Percentiles rank a stretch among this genome's conserved stretches.
These are phyloP conservation scores for Sphaerophoria taeniata DNA, from an alignment of 2,888 invertebrate species.

Conservation along the genomic window DNA sequence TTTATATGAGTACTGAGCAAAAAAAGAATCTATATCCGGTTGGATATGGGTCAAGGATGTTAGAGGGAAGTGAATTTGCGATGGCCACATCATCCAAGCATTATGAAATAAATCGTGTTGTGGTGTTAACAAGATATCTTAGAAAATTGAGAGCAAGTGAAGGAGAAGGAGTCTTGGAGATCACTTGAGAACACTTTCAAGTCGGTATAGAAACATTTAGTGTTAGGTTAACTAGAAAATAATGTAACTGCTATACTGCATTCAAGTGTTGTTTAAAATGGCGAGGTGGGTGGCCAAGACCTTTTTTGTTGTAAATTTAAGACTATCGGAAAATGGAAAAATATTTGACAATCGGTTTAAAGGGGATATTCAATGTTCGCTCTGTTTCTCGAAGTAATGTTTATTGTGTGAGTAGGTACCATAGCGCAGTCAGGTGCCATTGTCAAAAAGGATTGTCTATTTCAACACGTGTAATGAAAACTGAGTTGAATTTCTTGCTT, in stretches of 20 bases:
- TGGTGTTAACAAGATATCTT: conserved; percentile 3
- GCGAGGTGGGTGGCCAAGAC: background rate
- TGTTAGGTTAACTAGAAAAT: conserved; percentile 15
- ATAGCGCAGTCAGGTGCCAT: too few relatives aligned
- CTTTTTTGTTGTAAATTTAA: too few relatives aligned
- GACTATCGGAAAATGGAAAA: too few relatives aligned
- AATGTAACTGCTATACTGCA: conserved; percentile 17
- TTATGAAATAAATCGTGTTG: conserved; percentile 16
- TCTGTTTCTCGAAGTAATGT: too few relatives aligned
- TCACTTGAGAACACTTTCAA: conserved; percentile 30
- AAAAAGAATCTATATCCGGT: background rate
- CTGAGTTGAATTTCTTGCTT: too few relatives aligned
- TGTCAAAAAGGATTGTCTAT: too few relatives aligned
- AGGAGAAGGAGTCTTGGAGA: background rate
- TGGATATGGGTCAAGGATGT: conserved; percentile 36
- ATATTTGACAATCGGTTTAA: too few relatives aligned
- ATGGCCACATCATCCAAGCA: conserved; percentile 8
- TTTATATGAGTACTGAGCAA: background rate
- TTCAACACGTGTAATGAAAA: too few relatives aligned
- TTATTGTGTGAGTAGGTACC: too few relatives aligned
- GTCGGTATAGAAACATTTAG: conserved; percentile 25
- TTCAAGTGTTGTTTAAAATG: conserved; percentile 7
- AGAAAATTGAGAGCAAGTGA: too few relatives aligned
- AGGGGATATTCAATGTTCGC: too few relatives aligned
- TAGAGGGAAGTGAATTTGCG: conserved; percentile 10